These are phyloP conservation scores for Mus minutoides DNA, from an alignment of 2,797 vertebrate genomes.

Conservation along the genomic window DNA sequence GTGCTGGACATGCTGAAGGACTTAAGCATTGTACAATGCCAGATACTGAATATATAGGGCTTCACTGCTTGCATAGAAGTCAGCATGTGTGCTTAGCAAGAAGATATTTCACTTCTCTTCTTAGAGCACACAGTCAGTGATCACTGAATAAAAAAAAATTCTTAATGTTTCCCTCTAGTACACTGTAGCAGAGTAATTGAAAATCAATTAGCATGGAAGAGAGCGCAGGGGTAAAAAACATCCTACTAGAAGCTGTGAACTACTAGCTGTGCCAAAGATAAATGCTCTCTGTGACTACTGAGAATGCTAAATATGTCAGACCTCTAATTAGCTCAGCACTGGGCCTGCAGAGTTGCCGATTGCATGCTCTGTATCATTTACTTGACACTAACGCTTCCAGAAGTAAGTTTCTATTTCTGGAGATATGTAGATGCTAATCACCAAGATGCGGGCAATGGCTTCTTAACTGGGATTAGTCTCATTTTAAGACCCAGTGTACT, in stretches of 20 bases:
- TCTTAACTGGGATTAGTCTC: background rate
- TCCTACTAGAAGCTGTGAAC: background rate
- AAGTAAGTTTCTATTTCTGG: conserved; percentile 31
- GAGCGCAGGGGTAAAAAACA: background rate
- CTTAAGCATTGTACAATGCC: background rate
- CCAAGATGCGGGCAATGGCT: background rate
- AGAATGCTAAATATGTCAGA: conserved; percentile 4
- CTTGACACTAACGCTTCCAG: background rate
- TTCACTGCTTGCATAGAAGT: background rate
- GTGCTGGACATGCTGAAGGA: background rate
- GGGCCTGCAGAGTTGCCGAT: background rate
- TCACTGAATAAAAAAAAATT: background rate
- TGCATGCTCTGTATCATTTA: conserved; percentile 33
- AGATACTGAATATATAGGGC: background rate
- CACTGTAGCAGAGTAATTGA: background rate
- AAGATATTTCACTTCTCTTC: background rate
- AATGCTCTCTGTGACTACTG: background rate
- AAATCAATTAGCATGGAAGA: background rate
- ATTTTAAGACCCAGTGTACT: background rate
- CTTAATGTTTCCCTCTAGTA: background rate
- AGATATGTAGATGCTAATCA: background rate
- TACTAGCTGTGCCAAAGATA: background rate
- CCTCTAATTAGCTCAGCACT: conserved; percentile 27
- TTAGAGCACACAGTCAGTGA: background rate
- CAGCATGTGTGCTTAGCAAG: background rate